Conservation (phyloP, 2,797 vertebrate species). For the Petrocephalus schoutedeni region DNA sequence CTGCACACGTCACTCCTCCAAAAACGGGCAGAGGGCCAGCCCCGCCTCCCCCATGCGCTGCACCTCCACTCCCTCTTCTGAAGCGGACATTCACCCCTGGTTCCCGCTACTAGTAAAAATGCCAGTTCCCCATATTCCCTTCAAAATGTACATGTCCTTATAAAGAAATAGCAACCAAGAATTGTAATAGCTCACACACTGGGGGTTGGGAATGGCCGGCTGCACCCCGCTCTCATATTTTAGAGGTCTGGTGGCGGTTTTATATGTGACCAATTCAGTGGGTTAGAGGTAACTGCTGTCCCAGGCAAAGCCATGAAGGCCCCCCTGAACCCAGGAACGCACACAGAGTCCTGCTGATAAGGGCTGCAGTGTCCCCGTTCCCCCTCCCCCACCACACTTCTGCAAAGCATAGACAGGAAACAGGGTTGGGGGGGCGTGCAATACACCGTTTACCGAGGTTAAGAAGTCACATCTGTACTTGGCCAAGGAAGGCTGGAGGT, state of each 20-base stretch:
- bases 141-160: not conserved
- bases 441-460: not conserved
- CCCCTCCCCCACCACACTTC: not conserved
- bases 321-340: constrained; percentile 19
- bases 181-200: not conserved
- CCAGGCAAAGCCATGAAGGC: not conserved
- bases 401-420: constrained; percentile 16
- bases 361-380: not conserved
- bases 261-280: constrained; percentile 60
- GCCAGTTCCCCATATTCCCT: not conserved
- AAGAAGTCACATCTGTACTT: constrained; percentile 6
- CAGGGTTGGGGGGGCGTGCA: not conserved
- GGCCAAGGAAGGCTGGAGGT: not conserved
- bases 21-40: not conserved
- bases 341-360: constrained; percentile 44
- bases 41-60: not conserved
- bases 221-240: not conserved
- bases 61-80: not conserved
- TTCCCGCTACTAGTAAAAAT: not conserved
- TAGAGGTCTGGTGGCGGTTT: constrained; percentile 43
- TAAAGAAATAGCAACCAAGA: not conserved
- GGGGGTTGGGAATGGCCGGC: not conserved
- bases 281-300: constrained; percentile 48
- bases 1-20: not conserved
- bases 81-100: not conserved